Evolutionary conservation across 2,797 vertebrate genomes (phyloP).

Genomic region (Chloroceryle inda): DNA sequence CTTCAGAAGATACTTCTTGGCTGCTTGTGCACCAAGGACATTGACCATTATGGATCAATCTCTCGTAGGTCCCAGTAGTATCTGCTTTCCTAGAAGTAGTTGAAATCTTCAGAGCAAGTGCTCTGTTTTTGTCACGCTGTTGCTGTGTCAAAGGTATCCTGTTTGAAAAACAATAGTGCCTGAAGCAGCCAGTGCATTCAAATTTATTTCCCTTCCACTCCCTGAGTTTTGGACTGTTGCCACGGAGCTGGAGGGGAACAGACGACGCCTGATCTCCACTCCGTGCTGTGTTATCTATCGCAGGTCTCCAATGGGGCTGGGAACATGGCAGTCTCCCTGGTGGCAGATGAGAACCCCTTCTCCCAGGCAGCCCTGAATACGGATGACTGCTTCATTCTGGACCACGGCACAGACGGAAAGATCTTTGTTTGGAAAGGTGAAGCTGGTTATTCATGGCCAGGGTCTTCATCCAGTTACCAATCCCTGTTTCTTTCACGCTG

Average conservation of each 20-base stretch:
- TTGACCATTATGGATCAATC: background rate
- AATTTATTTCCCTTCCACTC: background rate
- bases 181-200: conserved; percentile 41
- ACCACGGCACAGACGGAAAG: conserved; percentile 92
- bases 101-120: background rate
- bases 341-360: conserved; percentile 97
- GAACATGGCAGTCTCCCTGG: conserved; percentile 89
- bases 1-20: background rate
- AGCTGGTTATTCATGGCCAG: background rate
- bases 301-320: conserved; percentile 93
- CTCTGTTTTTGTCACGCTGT: background rate
- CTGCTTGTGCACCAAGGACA: background rate
- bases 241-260: background rate
- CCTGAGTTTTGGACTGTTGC: background rate
- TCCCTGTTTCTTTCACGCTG: background rate
- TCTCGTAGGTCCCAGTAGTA: background rate
- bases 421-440: conserved; percentile 99
- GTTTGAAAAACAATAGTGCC: conserved; percentile 30
- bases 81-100: background rate
- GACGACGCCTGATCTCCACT: background rate
- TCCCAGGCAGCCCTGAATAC: conserved; percentile 90
- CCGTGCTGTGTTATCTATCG: background rate
- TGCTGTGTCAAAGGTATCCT: background rate
- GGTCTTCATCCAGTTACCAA: background rate
- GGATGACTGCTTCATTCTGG: conserved; percentile 96